Base-by-base conservation (phyloP, 2,888 invertebrate species). In the Megalurothrips usitatus region DNA sequence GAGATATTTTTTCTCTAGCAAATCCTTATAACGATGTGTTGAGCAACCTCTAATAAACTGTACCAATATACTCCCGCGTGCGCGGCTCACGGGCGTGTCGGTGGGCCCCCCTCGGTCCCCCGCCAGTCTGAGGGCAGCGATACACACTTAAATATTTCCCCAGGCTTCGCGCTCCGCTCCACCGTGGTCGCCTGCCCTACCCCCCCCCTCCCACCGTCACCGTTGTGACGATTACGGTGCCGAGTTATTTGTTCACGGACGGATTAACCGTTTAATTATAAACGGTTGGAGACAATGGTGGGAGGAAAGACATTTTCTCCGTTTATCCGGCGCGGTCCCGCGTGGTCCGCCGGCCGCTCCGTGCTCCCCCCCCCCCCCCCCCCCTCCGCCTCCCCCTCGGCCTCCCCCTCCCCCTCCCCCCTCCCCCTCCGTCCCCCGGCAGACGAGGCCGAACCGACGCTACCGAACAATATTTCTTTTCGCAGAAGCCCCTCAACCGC, bases 221-320 rank as follows among this genome's bases (percentile, higher is more conserved):
- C 34, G 34, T 43, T 43, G 34, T 43, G 52, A 19, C 52, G 52
- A 52, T 12, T 19, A 52, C 14, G 14, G 52, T 19, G 52, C 52
- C 52, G 52, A 68, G 68, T 68, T 68, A 68, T 68, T 68, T 68
- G 68, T 68, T 68, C 68, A 68, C 68, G 68, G 68, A 68, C 68
- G 68, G 68, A 68, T 68, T 68, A 68, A 68, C 23, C 68, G 68
- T 68, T 68, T 68, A 68, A 68, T 68, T 68, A 68, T 68, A 23
- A 68, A 68, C 68, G 68, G 68, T 8, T 68, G 68, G 68, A 68
- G 68, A 68, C 68, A 68, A 68, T 68, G 68, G 68, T 23, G 68
- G 23, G 68, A 68, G 19, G 68, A 68, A n/a, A 68, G 68, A 68
- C 23, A 23, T 68, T 52, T 52, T 52, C 52, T 52, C 19, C 14